These are phyloP conservation scores for Bufotes viridis DNA, from an alignment of 2,797 vertebrate genomes.

Conservation along the genomic window DNA sequence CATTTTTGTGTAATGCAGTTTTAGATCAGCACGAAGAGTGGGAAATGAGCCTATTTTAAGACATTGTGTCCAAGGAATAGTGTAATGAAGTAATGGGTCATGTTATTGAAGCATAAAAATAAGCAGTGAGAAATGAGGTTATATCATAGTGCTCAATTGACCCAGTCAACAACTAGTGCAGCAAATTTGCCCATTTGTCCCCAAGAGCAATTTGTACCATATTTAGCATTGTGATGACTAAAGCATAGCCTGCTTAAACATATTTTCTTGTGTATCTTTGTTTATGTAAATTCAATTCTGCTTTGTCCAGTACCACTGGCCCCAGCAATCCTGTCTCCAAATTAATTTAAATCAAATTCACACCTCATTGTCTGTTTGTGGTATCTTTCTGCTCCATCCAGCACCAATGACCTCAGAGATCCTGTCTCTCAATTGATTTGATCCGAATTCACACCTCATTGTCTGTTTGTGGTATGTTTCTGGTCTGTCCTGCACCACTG, in stretches of 20 bases:
- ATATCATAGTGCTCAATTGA: neutral
- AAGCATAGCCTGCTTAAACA: neutral
- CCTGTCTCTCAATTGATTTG: too few species aligned
- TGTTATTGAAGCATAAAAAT: neutral
- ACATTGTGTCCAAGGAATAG: neutral
- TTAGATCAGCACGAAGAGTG: neutral
- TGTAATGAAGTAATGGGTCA: conserved; percentile 5
- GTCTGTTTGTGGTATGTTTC: too few species aligned
- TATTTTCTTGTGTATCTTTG: neutral
- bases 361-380: too few species aligned
- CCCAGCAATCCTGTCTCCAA: too few species aligned
- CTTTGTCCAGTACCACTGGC: too few species aligned
- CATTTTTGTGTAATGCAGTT: neutral
- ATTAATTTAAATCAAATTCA: too few species aligned
- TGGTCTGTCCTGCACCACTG: too few species aligned
- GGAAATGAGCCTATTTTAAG: neutral
- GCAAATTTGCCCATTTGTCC: neutral
- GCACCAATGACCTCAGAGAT: too few species aligned
- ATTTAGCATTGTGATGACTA: neutral
- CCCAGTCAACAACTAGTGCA: neutral
- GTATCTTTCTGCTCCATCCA: too few species aligned
- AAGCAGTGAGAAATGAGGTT: neutral
- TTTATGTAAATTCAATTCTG: neutral
- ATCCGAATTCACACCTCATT: too few species aligned
- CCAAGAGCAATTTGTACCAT: neutral